phyloP scores from a whole-genome alignment of 2,113 vertebrate species.

The Marcusenius ussheri region DNA sequence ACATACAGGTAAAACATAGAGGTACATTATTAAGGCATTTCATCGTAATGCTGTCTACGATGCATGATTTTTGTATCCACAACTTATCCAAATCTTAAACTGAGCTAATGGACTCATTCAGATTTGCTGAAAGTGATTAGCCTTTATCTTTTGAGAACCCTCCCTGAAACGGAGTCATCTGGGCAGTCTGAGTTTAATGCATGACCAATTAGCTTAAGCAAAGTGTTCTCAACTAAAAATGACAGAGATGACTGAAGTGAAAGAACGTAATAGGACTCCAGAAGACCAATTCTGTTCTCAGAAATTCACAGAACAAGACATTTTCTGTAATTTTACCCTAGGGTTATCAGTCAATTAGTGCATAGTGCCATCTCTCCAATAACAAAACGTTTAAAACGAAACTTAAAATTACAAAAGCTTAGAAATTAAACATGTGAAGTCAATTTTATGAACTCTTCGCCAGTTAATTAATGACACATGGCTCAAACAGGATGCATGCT shows the following conservation, averaged over 20 bases:
- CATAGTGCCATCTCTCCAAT: background rate
- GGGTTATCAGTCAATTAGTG: constrained; percentile 32
- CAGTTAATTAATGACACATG: background rate
- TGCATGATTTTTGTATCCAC: constrained; percentile 11
- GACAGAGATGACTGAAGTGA: constrained; percentile 39
- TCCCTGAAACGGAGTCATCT: constrained; percentile 27
- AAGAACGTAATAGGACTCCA: constrained; percentile 32
- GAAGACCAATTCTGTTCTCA: constrained; percentile 9
- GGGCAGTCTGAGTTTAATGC: constrained; percentile 41
- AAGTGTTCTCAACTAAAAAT: constrained; percentile 36
- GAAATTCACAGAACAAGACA: constrained; percentile 21
- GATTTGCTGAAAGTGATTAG: constrained; percentile 38
- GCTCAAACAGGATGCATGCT: background rate
- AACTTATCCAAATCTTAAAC: constrained; percentile 8
- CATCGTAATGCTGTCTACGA: background rate
- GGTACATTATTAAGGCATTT: background rate
- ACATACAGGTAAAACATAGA: background rate
- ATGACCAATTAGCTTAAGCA: constrained; percentile 36
- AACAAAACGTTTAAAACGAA: constrained; percentile 7
- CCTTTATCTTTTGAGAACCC: constrained; percentile 36
- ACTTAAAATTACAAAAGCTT: background rate
- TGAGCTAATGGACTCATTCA: constrained; percentile 34
- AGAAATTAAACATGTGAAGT: background rate
- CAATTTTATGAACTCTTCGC: background rate
- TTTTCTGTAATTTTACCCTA: constrained; percentile 25